A percentile compares a stretch with the other conserved stretches of the same genome.
Evolutionary conservation across 1,140 invertebrate genomes (phyloP).

Genomic region (Pseudomyrmex dendroicus): DNA sequence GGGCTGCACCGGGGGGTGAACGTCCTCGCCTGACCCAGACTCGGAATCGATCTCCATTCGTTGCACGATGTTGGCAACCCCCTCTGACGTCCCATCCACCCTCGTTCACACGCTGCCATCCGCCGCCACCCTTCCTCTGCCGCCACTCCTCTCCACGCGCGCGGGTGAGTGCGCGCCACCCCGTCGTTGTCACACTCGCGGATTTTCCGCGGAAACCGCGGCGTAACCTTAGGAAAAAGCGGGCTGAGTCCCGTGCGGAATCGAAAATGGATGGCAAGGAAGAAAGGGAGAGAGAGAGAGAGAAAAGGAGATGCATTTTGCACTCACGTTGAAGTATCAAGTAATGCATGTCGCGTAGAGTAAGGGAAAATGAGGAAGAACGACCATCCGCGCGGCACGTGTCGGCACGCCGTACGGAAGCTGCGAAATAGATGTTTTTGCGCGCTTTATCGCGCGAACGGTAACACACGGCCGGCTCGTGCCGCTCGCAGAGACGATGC

Average conservation of each 20-base stretch:
- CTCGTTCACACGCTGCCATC: conserved; percentile 43
- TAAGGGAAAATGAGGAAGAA: conserved; percentile 41
- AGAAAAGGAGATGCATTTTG: conserved; percentile 5
- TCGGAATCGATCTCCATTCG: conserved; percentile 84
- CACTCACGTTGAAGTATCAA: background rate
- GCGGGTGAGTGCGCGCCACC: conserved; percentile 20
- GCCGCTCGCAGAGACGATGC: background rate
- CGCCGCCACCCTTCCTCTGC: background rate
- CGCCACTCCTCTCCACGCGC: conserved; percentile 47
- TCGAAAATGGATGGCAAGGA: conserved; percentile 17
- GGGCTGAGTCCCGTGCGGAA: conserved; percentile 7
- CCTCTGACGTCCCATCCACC: conserved; percentile 41
- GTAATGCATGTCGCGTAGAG: conserved; percentile 18
- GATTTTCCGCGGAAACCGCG: conserved; percentile 77
- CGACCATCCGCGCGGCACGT: conserved; percentile 18
- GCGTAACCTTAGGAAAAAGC: conserved; percentile 73
- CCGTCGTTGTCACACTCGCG: conserved; percentile 72
- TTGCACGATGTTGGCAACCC: conserved; percentile 77
- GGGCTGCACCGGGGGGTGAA: conserved; percentile 84
- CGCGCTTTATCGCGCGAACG: conserved; percentile 3
- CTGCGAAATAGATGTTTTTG: conserved; percentile 2
- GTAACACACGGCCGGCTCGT: background rate
- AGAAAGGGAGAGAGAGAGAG: background rate
- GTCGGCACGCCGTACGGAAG: background rate
- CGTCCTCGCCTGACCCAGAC: conserved; percentile 84